Conservation (phyloP, 2,113 vertebrate genomes). For the Leuciscus idus region DNA sequence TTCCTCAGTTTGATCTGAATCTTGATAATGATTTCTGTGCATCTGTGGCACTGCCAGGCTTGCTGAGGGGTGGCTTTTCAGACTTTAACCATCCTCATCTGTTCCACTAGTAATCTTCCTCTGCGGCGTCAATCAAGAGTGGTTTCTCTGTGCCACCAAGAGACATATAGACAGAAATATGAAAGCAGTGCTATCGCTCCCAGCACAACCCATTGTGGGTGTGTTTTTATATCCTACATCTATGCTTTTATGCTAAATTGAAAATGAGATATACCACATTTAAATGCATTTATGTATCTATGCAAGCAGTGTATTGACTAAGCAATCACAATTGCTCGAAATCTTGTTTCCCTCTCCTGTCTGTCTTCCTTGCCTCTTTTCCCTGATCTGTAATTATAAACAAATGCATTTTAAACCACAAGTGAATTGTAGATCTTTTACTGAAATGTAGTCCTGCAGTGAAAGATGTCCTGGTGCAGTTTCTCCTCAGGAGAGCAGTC, state of each 20-base stretch:
- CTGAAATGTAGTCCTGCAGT: neutral
- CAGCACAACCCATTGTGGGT: neutral
- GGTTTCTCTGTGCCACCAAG: neutral
- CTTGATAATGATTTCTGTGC: conserved; percentile 46
- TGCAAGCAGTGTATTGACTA: neutral
- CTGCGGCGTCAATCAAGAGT: conserved; percentile 31
- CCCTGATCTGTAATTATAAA: neutral
- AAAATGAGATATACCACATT: neutral
- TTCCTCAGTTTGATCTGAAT: conserved; percentile 22
- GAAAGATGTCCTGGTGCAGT: neutral
- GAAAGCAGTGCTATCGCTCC: conserved; percentile 5
- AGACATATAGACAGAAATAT: neutral
- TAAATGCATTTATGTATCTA: neutral
- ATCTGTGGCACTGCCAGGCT: conserved; percentile 25
- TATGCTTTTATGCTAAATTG: neutral
- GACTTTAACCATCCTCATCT: conserved; percentile 30
- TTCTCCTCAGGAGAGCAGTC: conserved; percentile 32
- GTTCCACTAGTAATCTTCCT: conserved; percentile 31
- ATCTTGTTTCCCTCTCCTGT: neutral
- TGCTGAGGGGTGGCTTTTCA: conserved; percentile 32
- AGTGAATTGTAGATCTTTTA: neutral
- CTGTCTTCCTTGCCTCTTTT: neutral
- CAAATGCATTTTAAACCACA: neutral
- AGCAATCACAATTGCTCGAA: neutral
- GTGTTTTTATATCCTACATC: neutral